Percentiles rank a stretch among this genome's conserved stretches.
Conservation (phyloP, 1,140 invertebrate species). For the Pseudobourletiella spinata region DNA sequence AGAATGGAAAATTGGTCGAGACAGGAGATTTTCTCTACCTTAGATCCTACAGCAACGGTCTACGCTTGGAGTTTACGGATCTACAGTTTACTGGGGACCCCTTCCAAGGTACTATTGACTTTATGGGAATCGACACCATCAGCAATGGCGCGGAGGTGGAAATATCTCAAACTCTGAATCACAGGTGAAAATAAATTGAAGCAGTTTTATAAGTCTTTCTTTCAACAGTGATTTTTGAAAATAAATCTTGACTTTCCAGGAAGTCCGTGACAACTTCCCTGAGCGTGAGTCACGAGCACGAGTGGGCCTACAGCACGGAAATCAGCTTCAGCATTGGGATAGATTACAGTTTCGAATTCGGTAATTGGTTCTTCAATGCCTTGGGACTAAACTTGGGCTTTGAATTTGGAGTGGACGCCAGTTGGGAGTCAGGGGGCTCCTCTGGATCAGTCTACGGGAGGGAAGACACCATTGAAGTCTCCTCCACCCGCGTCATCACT, state of each 20-base stretch:
- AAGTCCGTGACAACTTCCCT: background rate
- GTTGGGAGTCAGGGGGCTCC: too few relatives aligned
- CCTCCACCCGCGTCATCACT: background rate
- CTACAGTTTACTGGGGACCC: background rate
- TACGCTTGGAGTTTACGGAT: background rate
- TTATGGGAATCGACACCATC: constrained; percentile 1
- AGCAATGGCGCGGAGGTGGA: background rate
- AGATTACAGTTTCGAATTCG: background rate
- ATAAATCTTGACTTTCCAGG: background rate
- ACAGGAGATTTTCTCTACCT: too few relatives aligned
- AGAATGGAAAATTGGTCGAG: too few relatives aligned
- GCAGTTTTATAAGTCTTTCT: background rate
- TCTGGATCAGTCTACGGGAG: background rate
- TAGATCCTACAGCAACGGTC: background rate
- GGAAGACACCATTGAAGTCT: background rate
- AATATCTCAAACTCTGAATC: background rate
- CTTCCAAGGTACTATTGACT: background rate
- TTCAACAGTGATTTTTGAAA: background rate
- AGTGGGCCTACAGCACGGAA: background rate
- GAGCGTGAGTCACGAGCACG: background rate
- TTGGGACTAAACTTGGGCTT: background rate
- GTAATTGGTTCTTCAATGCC: background rate
- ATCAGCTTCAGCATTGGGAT: background rate
- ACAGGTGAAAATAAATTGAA: background rate
- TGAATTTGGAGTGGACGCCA: too few relatives aligned